Conservation (phyloP, 92 coral and sea anemone species). For the Meandrina meandrites region DNA sequence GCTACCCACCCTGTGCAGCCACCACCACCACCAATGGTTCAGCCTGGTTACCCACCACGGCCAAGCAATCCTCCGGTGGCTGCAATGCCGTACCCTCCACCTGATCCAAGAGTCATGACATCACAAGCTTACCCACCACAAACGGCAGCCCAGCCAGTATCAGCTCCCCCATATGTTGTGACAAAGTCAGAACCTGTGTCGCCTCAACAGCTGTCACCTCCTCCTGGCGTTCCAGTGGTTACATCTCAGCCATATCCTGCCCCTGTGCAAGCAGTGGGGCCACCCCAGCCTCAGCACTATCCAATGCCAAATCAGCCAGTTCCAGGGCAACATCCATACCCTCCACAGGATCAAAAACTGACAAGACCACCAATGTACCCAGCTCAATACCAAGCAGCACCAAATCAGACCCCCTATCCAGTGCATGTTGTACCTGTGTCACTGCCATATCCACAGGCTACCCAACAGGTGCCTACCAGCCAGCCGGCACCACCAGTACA, state of each 20-base stretch:
- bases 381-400: conserved; percentile 35
- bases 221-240: conserved; percentile 20
- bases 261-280: conserved; percentile 23
- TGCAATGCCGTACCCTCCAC: conserved; percentile 35
- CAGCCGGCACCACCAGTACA: conserved; percentile 47
- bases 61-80: conserved; percentile 25
- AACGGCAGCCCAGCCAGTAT: conserved; percentile 47
- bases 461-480: conserved; percentile 45
- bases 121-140: conserved; percentile 32
- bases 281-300: conserved; percentile 53
- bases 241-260: conserved; percentile 38
- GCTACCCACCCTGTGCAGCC: conserved; percentile 19
- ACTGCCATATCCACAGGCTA: conserved; percentile 42
- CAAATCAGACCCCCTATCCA: conserved; percentile 43
- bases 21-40: conserved; percentile 17
- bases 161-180: conserved; percentile 40
- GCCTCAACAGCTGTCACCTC: conserved; percentile 22
- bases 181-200: conserved; percentile 34
- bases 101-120: conserved; percentile 24
- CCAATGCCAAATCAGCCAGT: conserved; percentile 53
- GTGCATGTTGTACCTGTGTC: conserved; percentile 38
- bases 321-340: conserved; percentile 62
- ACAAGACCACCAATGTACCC: conserved; percentile 53
- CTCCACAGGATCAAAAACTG: conserved; percentile 45
- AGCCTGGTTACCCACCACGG: conserved; percentile 31